Conservation (phyloP, 2,888 invertebrate species). For the Panzeria rudis region DNA sequence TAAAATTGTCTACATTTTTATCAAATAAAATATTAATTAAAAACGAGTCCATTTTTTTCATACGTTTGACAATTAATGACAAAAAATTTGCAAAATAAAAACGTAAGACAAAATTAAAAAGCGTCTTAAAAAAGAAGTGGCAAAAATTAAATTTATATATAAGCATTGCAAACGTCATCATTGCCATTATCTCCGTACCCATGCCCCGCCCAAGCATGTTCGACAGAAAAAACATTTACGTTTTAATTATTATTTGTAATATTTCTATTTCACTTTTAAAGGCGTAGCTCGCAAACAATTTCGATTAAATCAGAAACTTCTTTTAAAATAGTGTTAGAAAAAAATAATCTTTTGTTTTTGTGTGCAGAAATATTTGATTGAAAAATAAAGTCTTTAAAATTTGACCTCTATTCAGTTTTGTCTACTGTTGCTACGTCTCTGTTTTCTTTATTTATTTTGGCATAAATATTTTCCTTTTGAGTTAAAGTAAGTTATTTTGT, state of each 20-base stretch:
- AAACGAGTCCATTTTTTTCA: constrained; percentile 17
- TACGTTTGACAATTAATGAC: constrained; percentile 17
- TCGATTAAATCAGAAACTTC: too few relatives aligned
- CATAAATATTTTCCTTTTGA: too few relatives aligned
- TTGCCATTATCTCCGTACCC: neutral
- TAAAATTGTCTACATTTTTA: constrained; percentile 1
- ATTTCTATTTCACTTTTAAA: neutral
- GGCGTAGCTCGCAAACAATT: neutral
- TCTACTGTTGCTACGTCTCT: too few relatives aligned
- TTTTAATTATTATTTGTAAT: constrained; percentile 27
- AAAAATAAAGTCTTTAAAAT: too few relatives aligned
- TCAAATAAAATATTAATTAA: constrained; percentile 45
- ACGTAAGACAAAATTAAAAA: neutral
- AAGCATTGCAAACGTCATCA: neutral
- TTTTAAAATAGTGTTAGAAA: too few relatives aligned
- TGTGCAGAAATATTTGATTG: too few relatives aligned
- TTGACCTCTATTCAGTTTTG: too few relatives aligned
- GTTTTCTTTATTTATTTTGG: too few relatives aligned
- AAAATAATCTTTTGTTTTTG: too few relatives aligned
- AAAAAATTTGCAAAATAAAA: neutral
- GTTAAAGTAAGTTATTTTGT: too few relatives aligned
- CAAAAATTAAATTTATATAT: neutral
- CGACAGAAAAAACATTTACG: constrained; percentile 10
- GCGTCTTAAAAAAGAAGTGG: neutral
- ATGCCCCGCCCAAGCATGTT: neutral